Conservation (phyloP, 1,140 invertebrate genomes). For the Campodea augens region DNA sequence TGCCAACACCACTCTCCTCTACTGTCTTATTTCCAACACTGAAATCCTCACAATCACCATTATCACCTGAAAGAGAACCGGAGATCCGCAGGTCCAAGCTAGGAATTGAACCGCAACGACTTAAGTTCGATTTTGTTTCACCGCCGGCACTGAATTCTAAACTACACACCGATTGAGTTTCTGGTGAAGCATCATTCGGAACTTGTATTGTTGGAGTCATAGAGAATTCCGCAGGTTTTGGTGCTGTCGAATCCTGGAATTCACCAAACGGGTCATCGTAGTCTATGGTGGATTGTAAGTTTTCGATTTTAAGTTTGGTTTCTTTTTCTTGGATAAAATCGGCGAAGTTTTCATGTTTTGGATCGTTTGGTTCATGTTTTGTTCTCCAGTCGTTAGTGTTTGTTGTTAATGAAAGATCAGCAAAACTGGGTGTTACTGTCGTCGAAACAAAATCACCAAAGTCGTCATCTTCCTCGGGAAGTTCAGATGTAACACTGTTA, state of each 20-base stretch:
- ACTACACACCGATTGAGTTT: slow-evolving; percentile 27
- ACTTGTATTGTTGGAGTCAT: slow-evolving; percentile 6
- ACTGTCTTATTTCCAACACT: not conserved
- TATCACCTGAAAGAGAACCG: slow-evolving; percentile 22
- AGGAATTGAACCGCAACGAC: slow-evolving; percentile 27
- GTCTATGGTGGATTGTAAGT: slow-evolving; percentile 19
- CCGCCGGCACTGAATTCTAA: slow-evolving; percentile 24
- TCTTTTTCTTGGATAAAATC: slow-evolving; percentile 25
- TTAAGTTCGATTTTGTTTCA: slow-evolving; percentile 19
- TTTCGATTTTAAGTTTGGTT: slow-evolving; percentile 12
- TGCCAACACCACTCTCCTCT: not conserved
- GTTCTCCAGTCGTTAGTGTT: slow-evolving; percentile 11
- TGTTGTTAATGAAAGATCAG: not conserved
- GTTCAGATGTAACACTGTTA: no score
- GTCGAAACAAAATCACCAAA: slow-evolving; percentile 37
- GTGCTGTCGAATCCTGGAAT: slow-evolving; percentile 10
- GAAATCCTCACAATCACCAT: slow-evolving; percentile 19
- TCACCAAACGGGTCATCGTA: slow-evolving; percentile 24
- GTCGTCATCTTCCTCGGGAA: slow-evolving; percentile 25
- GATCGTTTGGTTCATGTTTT: slow-evolving; percentile 9
- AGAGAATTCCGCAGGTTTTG: slow-evolving; percentile 22
- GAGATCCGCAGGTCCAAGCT: slow-evolving; percentile 28
- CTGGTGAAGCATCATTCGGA: slow-evolving; percentile 14
- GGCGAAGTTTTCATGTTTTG: slow-evolving; percentile 16
- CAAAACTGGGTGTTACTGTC: slow-evolving; percentile 13